These are phyloP conservation scores for Drosophila longiperda DNA, from an alignment of 2,888 invertebrate genomes.

Conservation along the genomic window DNA sequence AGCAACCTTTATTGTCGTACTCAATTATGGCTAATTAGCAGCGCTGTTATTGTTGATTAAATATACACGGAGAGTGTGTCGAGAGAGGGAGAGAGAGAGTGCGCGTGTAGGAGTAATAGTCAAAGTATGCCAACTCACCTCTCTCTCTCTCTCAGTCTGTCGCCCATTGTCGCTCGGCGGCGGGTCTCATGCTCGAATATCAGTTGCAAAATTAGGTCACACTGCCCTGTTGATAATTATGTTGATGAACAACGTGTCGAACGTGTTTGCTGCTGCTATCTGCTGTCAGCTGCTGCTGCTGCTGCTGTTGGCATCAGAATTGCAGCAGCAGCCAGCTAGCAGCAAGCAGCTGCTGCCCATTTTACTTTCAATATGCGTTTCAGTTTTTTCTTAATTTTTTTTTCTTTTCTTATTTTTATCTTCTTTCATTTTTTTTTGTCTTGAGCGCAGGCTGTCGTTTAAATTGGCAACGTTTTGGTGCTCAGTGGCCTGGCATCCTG, in stretches of 20 bases:
- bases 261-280: slow-evolving; percentile 61
- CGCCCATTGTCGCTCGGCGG: background rate
- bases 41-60: slow-evolving; percentile 65
- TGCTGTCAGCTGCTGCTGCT: slow-evolving; percentile 19
- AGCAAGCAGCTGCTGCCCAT: slow-evolving; percentile 73
- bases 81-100: slow-evolving; percentile 22
- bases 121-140: slow-evolving; percentile 5
- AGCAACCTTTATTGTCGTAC: slow-evolving; percentile 50
- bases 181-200: slow-evolving; percentile 59
- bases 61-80: slow-evolving; percentile 32
- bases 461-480: slow-evolving; percentile 51
- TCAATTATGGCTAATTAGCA: slow-evolving; percentile 77
- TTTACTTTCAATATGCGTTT: slow-evolving; percentile 73
- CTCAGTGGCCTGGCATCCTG: slow-evolving; percentile 43
- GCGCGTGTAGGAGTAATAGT: slow-evolving; percentile 8
- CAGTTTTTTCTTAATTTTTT: slow-evolving; percentile 20
- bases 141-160: background rate
- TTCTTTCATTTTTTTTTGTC: background rate
- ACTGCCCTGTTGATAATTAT: slow-evolving; percentile 50
- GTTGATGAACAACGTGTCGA: slow-evolving; percentile 73
- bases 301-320: slow-evolving; percentile 19
- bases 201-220: slow-evolving; percentile 76
- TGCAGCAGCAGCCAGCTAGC: slow-evolving; percentile 31
- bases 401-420: background rate
- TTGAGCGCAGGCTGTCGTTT: background rate